phyloP scores from a whole-genome alignment of 2,113 vertebrate genomes.

The Tetrao urogallus region DNA sequence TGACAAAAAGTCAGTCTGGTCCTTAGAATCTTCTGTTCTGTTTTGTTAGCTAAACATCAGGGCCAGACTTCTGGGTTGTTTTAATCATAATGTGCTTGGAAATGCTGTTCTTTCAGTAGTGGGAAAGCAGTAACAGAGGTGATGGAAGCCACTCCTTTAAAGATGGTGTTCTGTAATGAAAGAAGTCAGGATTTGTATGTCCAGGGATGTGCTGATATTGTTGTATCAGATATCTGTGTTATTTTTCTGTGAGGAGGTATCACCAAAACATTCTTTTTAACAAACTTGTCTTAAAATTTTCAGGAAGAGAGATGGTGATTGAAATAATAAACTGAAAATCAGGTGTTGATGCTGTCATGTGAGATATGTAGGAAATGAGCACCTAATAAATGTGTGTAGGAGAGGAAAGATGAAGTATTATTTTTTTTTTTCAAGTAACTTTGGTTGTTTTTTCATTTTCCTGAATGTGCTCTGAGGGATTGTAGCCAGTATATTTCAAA shows the following conservation, averaged over 20 bases:
- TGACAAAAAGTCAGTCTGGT: not conserved
- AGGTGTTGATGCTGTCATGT: not conserved
- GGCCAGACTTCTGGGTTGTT: not conserved
- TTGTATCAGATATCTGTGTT: not conserved
- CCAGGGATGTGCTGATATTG: not conserved
- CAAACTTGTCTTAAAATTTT: constrained; percentile 56
- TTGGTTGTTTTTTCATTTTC: not conserved
- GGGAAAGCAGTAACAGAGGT: fast-evolving
- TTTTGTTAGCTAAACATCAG: not conserved
- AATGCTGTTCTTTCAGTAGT: not conserved
- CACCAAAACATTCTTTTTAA: not conserved
- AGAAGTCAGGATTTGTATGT: not conserved
- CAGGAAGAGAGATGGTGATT: constrained; percentile 16
- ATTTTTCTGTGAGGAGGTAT: not conserved
- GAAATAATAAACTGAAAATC: not conserved
- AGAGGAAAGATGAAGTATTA: not conserved
- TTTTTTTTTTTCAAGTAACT: not conserved
- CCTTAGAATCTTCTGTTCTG: not conserved
- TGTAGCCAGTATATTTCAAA: not conserved
- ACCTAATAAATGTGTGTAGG: not conserved
- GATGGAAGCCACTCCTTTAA: not conserved
- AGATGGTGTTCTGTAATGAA: not conserved
- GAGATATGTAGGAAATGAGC: not conserved
- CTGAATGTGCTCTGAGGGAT: not conserved
- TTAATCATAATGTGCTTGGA: not conserved